phyloP scores from a whole-genome alignment of 1,140 invertebrate species.

The Brachionus rubens region DNA sequence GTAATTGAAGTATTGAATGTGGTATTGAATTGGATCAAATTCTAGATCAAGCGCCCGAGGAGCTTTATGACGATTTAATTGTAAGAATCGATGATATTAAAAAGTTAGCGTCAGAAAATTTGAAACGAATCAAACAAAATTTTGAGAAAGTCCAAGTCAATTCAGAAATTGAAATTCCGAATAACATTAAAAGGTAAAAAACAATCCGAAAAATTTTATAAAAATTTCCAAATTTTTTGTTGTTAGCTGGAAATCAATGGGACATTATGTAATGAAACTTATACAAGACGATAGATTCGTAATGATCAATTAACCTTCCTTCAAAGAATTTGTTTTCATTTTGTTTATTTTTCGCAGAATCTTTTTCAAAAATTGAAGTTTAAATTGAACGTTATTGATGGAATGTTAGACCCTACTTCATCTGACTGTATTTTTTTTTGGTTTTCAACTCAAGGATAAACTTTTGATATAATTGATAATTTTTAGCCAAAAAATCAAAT shows the following conservation, averaged over 20 bases:
- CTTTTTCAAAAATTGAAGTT: slow-evolving; percentile 3
- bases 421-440: background rate
- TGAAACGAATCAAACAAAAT: background rate
- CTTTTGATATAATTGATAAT: background rate
- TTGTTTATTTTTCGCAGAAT: background rate
- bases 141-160: background rate
- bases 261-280: background rate
- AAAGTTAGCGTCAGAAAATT: background rate
- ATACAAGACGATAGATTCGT: background rate
- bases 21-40: background rate
- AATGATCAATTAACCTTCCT: background rate
- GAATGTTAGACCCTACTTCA: background rate
- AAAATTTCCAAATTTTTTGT: too few relatives aligned
- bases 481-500: background rate
- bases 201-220: too few relatives aligned
- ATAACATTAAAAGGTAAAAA: too few relatives aligned
- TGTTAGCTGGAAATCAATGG: slow-evolving; percentile 13
- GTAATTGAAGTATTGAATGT: background rate
- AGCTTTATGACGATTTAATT: background rate
- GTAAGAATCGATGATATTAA: background rate
- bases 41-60: background rate
- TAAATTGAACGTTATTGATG: background rate
- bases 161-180: too few relatives aligned
- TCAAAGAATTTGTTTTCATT: background rate
- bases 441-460: background rate